Base-by-base conservation (phyloP, 1,140 invertebrate species). In the Argopecten irradians region DNA sequence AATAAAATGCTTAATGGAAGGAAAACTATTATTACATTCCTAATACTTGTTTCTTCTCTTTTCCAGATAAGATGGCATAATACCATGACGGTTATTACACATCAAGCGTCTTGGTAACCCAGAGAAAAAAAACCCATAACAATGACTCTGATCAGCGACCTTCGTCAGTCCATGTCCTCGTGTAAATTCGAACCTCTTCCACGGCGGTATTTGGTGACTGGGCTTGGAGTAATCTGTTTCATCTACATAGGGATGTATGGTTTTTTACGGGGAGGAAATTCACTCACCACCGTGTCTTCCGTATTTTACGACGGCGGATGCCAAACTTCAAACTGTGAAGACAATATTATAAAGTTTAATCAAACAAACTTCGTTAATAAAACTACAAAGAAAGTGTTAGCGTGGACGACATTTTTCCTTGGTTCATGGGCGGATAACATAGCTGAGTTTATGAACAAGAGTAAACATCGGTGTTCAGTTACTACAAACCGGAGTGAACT, bases 401-500 rank as follows among this genome's bases (percentile, higher is more conserved):
- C 85, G 32, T 88, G 87, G 87, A 88, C 87, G 34, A 84, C 1
- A 34, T 88, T 88, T 85, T 84, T 84, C 83, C 32, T 85, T 28
- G 87, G 84, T 13, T 7, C 43, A 0, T 88, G 87, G 87, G 43
- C 84, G 5, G 43, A 55, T 34, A 28, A 55, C 71, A 32, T 88
- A 5, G 36, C 32, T 22, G 32, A 46, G 11, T 46, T 28, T 28
- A 43, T 88, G 22, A 34, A 88, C 14, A 85, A 22, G 5, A 83
- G 36, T 11, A 34, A 71, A n/a, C 85, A 39, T 32, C 55, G 55
- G 39, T 92, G 91, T 87, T 35, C 34, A 14, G 84, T 95, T 34
- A 95, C 94, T n/a, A 90, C 88, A 36, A 91, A 95, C 89, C 89
- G 91, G 82, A 36, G 41, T 1, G 71, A 91, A 83, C 85, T 92